Evolutionary conservation across 2,888 invertebrate species (phyloP).

Genomic region (Euplexia lucipara): DNA sequence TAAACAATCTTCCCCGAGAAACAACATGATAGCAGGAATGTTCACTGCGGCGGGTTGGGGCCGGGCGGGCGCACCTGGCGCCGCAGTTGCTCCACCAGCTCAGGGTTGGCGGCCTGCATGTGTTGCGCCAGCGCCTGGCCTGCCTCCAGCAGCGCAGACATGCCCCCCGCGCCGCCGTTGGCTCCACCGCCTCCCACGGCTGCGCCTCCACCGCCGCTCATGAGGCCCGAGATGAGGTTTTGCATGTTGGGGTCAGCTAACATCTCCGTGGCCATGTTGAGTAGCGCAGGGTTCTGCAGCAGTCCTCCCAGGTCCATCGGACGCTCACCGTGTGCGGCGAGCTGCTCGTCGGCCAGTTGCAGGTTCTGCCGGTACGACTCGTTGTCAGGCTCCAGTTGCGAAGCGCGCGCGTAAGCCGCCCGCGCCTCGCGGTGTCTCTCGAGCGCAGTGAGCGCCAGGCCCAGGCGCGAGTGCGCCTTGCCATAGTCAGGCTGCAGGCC

Average conservation of each 20-base stretch:
- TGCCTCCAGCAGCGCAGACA: constrained; percentile 89
- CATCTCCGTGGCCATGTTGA: constrained; percentile 96
- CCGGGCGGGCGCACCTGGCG: constrained; percentile 91
- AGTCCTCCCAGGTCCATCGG: constrained; percentile 92
- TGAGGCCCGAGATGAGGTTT: constrained; percentile 92
- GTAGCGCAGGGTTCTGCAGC: constrained; percentile 95
- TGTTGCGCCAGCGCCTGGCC: constrained; percentile 96
- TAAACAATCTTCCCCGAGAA: constrained; percentile 48
- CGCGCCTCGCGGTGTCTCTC: constrained; percentile 96
- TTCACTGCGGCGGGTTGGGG: constrained; percentile 76
- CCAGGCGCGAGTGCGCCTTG: constrained; percentile 98
- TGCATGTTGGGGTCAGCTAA: constrained; percentile 96
- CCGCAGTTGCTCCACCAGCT: constrained; percentile 94
- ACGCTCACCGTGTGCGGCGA: constrained; percentile 93
- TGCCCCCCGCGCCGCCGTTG: constrained; percentile 88
- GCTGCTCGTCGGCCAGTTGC: constrained; percentile 94
- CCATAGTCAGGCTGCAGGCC: constrained; percentile 97
- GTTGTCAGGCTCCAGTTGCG: constrained; percentile 97
- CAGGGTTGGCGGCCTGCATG: constrained; percentile 96
- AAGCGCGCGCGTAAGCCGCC: constrained; percentile 96
- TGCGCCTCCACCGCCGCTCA: constrained; percentile 78
- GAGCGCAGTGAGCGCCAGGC: constrained; percentile 96
- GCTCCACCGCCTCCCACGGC: constrained; percentile 57
- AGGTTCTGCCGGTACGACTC: constrained; percentile 97
- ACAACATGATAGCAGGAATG: constrained; percentile 8